Conservation (phyloP, 2,888 invertebrate genomes). For the Epinotia nisella region DNA sequence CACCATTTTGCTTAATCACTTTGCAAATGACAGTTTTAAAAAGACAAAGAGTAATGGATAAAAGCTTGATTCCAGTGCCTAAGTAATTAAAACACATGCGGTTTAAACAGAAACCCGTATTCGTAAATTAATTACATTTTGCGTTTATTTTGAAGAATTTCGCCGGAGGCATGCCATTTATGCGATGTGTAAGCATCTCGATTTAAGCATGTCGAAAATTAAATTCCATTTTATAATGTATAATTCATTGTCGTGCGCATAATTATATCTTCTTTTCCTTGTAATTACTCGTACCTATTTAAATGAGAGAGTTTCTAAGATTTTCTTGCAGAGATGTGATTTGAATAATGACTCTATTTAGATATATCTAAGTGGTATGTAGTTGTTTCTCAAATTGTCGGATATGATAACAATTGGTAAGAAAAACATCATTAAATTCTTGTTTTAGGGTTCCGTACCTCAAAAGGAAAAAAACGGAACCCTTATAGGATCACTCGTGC, state of each 20-base stretch:
- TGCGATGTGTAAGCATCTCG: not conserved
- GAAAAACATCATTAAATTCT: too few species aligned
- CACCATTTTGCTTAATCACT: conserved; percentile 20
- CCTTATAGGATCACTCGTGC: too few species aligned
- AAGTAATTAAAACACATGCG: conserved; percentile 14
- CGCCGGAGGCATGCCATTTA: not conserved
- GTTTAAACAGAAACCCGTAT: not conserved
- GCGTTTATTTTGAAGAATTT: conserved; percentile 9
- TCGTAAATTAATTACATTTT: conserved; percentile 4
- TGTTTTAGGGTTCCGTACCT: too few species aligned
- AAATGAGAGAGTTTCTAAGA: not conserved
- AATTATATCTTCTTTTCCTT: not conserved
- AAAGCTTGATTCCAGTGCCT: not conserved
- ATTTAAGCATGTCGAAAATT: not conserved
- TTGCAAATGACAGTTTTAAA: conserved; percentile 28
- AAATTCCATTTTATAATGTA: conserved; percentile 10
- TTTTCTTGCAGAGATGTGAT: not conserved
- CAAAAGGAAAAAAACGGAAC: too few species aligned
- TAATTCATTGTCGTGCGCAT: not conserved
- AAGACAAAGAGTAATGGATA: conserved; percentile 10
- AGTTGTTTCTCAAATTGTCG: too few species aligned
- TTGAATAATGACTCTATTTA: not conserved
- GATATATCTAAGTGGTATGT: too few species aligned
- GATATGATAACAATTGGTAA: too few species aligned
- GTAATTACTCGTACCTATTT: not conserved